phyloP scores from a whole-genome alignment of 2,888 invertebrate genomes.

The Caradrina kadenii region DNA sequence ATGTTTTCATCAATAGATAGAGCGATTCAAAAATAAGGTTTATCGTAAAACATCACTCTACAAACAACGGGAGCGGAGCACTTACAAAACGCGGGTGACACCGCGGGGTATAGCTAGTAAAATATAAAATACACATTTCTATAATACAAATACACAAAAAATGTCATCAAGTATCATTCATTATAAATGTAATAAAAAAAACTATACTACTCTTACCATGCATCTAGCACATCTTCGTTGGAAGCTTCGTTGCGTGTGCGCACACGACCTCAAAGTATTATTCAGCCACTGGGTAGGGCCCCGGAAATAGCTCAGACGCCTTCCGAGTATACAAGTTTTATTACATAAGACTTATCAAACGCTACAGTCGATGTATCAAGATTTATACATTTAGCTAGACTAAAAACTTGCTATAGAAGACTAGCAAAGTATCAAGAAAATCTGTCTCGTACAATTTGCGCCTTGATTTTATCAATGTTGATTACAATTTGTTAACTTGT shows the following conservation, averaged over 20 bases:
- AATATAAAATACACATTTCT: conserved; percentile 11
- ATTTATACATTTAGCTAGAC: neutral
- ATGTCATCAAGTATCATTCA: conserved; percentile 28
- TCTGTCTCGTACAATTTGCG: neutral
- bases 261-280: conserved; percentile 95
- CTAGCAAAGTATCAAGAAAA: neutral
- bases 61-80: too few species aligned
- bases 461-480: conserved; percentile 26
- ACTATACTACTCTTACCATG: conserved; percentile 83
- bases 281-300: conserved; percentile 96
- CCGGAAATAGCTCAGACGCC: conserved; percentile 69
- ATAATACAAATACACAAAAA: conserved; percentile 8
- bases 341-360: neutral
- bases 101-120: neutral
- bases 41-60: too few species aligned
- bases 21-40: too few species aligned
- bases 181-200: conserved; percentile 44
- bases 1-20: too few species aligned
- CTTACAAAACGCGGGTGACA: too few species aligned
- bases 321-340: neutral
- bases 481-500: conserved; percentile 1
- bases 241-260: conserved; percentile 76
- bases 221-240: conserved; percentile 65
- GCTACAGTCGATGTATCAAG: neutral
- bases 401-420: neutral